phyloP scores from a whole-genome alignment of 2,797 vertebrate genomes.

The Euthynnus affinis region DNA sequence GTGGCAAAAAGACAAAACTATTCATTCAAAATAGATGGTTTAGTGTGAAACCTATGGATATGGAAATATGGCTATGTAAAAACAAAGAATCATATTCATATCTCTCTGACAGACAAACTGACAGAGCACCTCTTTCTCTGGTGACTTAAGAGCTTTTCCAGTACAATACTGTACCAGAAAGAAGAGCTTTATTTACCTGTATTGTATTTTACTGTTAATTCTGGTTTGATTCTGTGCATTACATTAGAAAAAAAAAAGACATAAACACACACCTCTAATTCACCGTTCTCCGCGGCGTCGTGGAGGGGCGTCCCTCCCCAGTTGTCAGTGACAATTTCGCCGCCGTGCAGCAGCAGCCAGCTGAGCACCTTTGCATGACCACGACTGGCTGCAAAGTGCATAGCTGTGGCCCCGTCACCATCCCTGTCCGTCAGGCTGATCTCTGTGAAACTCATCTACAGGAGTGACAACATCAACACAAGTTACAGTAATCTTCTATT shows the following conservation, averaged over 20 bases:
- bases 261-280: slow-evolving; percentile 90
- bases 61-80: too few relatives aligned
- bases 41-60: slow-evolving; percentile 16
- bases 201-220: not conserved
- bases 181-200: not conserved
- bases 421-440: slow-evolving; percentile 92
- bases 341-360: slow-evolving; percentile 96
- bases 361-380: slow-evolving; percentile 97
- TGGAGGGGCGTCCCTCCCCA: slow-evolving; percentile 96
- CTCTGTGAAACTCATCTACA: slow-evolving; percentile 92
- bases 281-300: slow-evolving; percentile 95
- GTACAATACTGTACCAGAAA: not conserved
- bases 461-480: not conserved
- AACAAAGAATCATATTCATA: too few relatives aligned
- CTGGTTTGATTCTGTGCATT: not conserved
- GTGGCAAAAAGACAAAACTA: slow-evolving; percentile 21
- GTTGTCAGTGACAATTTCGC: slow-evolving; percentile 91
- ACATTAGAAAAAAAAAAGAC: not conserved
- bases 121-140: not conserved
- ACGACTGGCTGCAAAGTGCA: slow-evolving; percentile 97
- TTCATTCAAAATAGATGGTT: slow-evolving; percentile 65
- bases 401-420: slow-evolving; percentile 92
- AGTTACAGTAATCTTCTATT: not conserved
- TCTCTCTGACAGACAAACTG: too few relatives aligned
- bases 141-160: not conserved